phyloP scores from a whole-genome alignment of 2,113 vertebrate species.

The Chaenogobius annularis region DNA sequence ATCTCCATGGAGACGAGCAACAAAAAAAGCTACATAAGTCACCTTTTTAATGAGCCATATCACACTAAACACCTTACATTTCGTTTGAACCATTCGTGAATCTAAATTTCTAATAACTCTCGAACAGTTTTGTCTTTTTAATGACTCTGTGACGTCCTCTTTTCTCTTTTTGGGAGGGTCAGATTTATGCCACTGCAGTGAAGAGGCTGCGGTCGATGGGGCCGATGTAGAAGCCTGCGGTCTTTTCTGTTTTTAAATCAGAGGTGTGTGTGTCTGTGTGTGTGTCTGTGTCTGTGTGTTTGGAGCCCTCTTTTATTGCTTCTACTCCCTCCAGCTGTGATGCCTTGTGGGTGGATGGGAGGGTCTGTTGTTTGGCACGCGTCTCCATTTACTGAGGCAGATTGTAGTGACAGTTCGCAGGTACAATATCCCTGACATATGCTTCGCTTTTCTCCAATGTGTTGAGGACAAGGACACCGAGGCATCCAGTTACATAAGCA shows the following conservation, averaged over 20 bases:
- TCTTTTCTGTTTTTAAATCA: constrained; percentile 11
- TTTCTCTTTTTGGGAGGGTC: neutral
- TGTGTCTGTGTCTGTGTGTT: constrained; percentile 15
- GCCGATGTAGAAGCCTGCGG: neutral
- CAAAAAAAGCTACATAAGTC: too few species aligned
- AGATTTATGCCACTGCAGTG: constrained; percentile 3
- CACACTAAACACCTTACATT: too few species aligned
- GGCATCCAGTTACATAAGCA: constrained; percentile 36
- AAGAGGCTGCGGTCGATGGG: constrained; percentile 1
- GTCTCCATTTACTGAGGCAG: constrained; percentile 11
- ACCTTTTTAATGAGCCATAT: too few species aligned
- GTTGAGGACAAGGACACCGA: constrained; percentile 28
- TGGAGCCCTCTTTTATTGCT: constrained; percentile 3
- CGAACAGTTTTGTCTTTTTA: neutral
- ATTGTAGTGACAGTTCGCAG: constrained; percentile 18
- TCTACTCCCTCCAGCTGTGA: constrained; percentile 22
- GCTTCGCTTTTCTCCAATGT: constrained; percentile 21
- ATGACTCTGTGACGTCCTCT: neutral
- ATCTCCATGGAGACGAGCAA: too few species aligned
- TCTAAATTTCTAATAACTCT: neutral
- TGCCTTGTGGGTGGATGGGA: constrained; percentile 24
- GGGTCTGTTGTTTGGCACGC: constrained; percentile 22
- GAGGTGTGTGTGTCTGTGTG: constrained; percentile 6
- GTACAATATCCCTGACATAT: constrained; percentile 35
- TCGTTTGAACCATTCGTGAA: too few species aligned